Percentiles rank a stretch among this genome's conserved stretches.
Conservation (phyloP, 2,113 vertebrate species). For the Panthera leo region DNA sequence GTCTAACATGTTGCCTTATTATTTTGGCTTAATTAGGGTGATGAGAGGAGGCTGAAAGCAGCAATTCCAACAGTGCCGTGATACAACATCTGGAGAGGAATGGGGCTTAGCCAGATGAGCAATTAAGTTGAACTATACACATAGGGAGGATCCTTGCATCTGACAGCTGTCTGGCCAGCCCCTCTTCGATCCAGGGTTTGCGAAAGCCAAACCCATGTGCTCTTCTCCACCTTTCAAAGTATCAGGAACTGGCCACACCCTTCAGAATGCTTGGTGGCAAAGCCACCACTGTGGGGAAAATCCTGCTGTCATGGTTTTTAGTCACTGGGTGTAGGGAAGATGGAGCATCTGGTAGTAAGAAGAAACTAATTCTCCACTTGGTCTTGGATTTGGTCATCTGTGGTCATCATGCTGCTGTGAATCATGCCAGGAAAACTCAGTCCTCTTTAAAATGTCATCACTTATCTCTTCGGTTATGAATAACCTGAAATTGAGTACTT, state of each 20-base stretch:
- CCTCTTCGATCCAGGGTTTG: background rate
- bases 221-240: background rate
- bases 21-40: conserved; percentile 75
- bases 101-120: conserved; percentile 64
- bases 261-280: background rate
- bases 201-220: background rate
- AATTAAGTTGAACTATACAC: conserved; percentile 39
- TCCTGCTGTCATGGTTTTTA: background rate
- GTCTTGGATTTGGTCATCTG: background rate
- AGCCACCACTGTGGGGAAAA: background rate
- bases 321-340: background rate
- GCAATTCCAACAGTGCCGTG: conserved; percentile 36
- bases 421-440: background rate
- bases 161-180: conserved; percentile 68
- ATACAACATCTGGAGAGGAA: conserved; percentile 70
- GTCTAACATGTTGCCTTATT: conserved; percentile 77
- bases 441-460: background rate
- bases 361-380: background rate
- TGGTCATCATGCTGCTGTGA: background rate
- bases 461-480: background rate
- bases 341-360: background rate
- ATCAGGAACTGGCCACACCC: background rate
- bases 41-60: conserved; percentile 60
- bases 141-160: conserved; percentile 58
- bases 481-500: background rate